Conservation (phyloP, 1,140 invertebrate species). For the Atopsyche davidsoni region DNA sequence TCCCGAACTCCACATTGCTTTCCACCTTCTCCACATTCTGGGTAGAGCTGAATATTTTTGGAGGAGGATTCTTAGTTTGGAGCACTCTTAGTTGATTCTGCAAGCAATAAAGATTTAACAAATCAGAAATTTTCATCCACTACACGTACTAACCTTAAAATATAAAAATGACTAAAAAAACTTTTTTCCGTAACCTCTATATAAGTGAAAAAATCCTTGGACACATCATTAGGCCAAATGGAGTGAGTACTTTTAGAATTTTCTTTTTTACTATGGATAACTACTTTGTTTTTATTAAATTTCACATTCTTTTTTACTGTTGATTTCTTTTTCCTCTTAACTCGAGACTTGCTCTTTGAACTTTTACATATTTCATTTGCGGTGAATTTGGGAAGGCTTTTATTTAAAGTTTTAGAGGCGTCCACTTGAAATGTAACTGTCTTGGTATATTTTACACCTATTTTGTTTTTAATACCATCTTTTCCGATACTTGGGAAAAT, state of each 20-base stretch:
- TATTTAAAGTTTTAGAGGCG: too few species aligned
- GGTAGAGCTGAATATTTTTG: conserved; percentile 9
- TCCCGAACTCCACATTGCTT: conserved; percentile 32
- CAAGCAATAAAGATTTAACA: not conserved
- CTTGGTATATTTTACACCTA: too few species aligned
- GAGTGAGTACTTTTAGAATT: conserved; percentile 1
- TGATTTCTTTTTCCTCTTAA: conserved; percentile 16
- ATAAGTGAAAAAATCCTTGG: conserved; percentile 41
- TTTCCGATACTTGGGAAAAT: too few species aligned
- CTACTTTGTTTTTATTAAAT: not conserved
- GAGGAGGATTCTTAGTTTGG: conserved; percentile 29
- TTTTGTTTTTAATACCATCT: too few species aligned
- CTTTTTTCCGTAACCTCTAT: conserved; percentile 37
- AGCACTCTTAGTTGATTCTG: conserved; percentile 45
- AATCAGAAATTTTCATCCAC: not conserved
- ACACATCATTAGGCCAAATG: conserved; percentile 30
- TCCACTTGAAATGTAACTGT: too few species aligned
- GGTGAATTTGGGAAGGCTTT: too few species aligned
- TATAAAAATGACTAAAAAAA: not conserved
- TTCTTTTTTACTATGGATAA: not conserved
- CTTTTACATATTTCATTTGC: too few species aligned
- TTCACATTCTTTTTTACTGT: conserved; percentile 10
- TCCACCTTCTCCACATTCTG: conserved; percentile 6
- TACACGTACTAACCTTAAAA: not conserved
- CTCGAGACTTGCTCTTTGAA: not conserved